Evolutionary conservation across 2,113 vertebrate genomes (phyloP).

Genomic region (Gavialis gangeticus): DNA sequence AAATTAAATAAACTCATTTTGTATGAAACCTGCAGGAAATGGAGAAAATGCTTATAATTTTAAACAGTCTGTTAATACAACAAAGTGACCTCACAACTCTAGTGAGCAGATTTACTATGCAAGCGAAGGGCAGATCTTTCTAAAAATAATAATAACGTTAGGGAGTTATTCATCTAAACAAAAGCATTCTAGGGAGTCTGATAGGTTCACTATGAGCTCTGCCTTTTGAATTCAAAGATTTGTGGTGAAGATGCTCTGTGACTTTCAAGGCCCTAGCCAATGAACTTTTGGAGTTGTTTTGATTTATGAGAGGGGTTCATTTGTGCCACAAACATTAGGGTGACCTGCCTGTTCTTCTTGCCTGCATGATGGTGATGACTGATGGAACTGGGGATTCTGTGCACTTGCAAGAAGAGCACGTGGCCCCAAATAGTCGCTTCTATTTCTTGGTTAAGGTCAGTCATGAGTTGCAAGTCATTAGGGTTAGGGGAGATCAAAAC

Average conservation of each 20-base stretch:
- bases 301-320: neutral
- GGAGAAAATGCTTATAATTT: neutral
- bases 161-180: neutral
- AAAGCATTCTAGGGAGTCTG: neutral
- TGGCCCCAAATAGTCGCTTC: neutral
- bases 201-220: neutral
- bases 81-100: neutral
- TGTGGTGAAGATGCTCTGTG: neutral
- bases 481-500: neutral
- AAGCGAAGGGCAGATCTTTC: neutral
- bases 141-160: neutral
- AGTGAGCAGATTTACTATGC: neutral
- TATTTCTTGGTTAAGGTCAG: neutral
- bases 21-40: too few relatives aligned
- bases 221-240: neutral
- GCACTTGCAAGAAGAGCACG: neutral
- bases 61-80: neutral
- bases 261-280: neutral
- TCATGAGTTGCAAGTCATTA: neutral
- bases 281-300: neutral
- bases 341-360: too few relatives aligned
- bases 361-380: neutral
- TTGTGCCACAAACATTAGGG: neutral
- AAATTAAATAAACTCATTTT: too few relatives aligned
- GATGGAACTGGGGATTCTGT: neutral